Base-by-base conservation (phyloP, 2,113 vertebrate species). In the Rhinichthys klamathensis region DNA sequence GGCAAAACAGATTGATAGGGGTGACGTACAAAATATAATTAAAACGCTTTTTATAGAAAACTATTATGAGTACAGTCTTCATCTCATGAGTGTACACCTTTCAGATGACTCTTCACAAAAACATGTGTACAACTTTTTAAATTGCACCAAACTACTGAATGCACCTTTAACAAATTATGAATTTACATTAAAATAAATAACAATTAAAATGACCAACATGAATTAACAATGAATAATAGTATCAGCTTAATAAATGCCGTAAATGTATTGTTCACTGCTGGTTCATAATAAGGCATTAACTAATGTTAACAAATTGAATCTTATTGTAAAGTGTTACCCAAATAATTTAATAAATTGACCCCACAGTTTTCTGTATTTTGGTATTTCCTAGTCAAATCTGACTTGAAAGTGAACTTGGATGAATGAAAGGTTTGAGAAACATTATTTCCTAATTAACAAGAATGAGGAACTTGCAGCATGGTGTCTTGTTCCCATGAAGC, bases 401-500 rank as follows among this genome's bases (percentile, higher is more conserved):
- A 74, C n/a, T 75, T 51, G 46, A 27, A 76, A 76, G 10, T 72
- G 16, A 54, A 18, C 44, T 27, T 75, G 4, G n/a, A 46, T 51
- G 6, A 74, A 51, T 54, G 1, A 11, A 21, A 32, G 3, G 46
- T 76, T 44, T 54, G 13, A 16, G 7, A 67, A 70, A 41, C 44
- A 38, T n/a, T 9, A 73, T 61, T 78, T 80, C n/a, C n/a, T 15
- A 46, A 12, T 44, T 30, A 49, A 23, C 41, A 51, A 30, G 58
- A 80, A 80, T 12, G 25, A 81, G 44, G 3, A 69, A 69, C 60
- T 51, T 69, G 11, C 27, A 23, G 54, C 16, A 15, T 49, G 11
- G 6, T n/a, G 23, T n/a, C 78, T 25, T n/a, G 51, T 81, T 84
- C 56, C 46, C 70, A 81, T 61, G 51, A 58, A 15, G 23, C 23